Percentiles rank a stretch among this genome's conserved stretches.
phyloP scores from a whole-genome alignment of 1,140 invertebrate species.

The Cydia pomonella region DNA sequence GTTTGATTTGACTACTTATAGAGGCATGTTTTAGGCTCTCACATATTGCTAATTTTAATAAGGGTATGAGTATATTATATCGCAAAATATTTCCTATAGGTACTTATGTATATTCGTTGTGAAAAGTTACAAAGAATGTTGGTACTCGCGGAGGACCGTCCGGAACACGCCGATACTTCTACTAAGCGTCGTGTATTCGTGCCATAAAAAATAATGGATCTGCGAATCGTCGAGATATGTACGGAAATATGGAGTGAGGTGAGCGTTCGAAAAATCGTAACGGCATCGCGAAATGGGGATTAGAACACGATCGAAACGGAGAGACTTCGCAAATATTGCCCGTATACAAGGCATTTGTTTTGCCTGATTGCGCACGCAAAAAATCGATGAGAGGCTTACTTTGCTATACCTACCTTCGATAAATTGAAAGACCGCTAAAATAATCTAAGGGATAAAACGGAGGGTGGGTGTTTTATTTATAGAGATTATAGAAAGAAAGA shows the following conservation, averaged over 20 bases:
- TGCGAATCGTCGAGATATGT: constrained; percentile 79
- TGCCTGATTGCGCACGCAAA: constrained; percentile 24
- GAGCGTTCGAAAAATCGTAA: constrained; percentile 77
- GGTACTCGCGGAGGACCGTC: neutral
- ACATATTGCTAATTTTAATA: too few species aligned
- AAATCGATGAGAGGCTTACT: constrained; percentile 9
- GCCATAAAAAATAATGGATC: constrained; percentile 80
- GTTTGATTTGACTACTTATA: too few species aligned
- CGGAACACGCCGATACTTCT: constrained; percentile 45
- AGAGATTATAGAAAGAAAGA: neutral
- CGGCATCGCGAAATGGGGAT: constrained; percentile 77
- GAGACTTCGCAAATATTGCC: constrained; percentile 53
- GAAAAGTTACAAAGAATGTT: neutral
- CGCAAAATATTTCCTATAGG: too few species aligned
- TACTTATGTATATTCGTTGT: too few species aligned
- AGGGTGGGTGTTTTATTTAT: neutral
- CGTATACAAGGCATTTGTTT: constrained; percentile 15
- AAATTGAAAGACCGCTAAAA: neutral
- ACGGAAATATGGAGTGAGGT: constrained; percentile 76
- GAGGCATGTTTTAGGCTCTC: too few species aligned
- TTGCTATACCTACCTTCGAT: neutral
- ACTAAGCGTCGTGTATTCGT: constrained; percentile 74
- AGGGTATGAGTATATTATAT: too few species aligned
- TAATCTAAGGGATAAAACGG: neutral
- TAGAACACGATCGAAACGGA: constrained; percentile 77